phyloP scores from a whole-genome alignment of 2,888 invertebrate species.

The Nysson spinosus region DNA sequence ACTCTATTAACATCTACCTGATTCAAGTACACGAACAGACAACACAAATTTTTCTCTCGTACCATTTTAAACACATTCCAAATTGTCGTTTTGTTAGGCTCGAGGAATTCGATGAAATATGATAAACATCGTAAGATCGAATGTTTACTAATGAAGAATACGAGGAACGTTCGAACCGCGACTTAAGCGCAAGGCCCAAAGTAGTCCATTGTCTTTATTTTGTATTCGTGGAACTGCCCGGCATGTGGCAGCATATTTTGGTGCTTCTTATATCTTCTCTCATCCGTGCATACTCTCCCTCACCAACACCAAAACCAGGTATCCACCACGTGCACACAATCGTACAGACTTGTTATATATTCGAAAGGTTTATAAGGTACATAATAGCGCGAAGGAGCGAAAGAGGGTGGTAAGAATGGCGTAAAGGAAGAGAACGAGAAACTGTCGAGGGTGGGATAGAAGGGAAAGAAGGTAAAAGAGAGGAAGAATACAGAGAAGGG shows the following conservation, averaged over 20 bases:
- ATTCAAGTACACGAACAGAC: too few species aligned
- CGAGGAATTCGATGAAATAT: too few species aligned
- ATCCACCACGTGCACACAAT: constrained; percentile 12
- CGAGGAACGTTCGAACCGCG: constrained; percentile 49
- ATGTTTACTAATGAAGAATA: too few species aligned
- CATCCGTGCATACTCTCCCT: constrained; percentile 8
- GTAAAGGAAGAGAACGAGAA: constrained; percentile 11
- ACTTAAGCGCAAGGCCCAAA: constrained; percentile 45
- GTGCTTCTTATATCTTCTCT: constrained; percentile 49
- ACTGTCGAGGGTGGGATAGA: constrained; percentile 14
- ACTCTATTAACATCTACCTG: too few species aligned
- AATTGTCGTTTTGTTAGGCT: too few species aligned
- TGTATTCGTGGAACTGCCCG: constrained; percentile 55
- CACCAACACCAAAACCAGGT: not conserved
- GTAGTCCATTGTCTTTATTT: constrained; percentile 65
- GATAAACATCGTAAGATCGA: too few species aligned
- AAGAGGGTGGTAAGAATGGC: constrained; percentile 3
- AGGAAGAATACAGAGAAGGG: constrained; percentile 56
- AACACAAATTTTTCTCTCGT: too few species aligned
- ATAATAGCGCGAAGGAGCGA: constrained; percentile 30
- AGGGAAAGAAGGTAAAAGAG: constrained; percentile 3
- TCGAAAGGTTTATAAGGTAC: constrained; percentile 52
- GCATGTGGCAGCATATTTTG: constrained; percentile 61
- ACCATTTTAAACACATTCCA: too few species aligned
- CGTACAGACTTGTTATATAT: constrained; percentile 32